phyloP scores from a whole-genome alignment of 1,140 invertebrate genomes.

The Heliconius hewitsoni region DNA sequence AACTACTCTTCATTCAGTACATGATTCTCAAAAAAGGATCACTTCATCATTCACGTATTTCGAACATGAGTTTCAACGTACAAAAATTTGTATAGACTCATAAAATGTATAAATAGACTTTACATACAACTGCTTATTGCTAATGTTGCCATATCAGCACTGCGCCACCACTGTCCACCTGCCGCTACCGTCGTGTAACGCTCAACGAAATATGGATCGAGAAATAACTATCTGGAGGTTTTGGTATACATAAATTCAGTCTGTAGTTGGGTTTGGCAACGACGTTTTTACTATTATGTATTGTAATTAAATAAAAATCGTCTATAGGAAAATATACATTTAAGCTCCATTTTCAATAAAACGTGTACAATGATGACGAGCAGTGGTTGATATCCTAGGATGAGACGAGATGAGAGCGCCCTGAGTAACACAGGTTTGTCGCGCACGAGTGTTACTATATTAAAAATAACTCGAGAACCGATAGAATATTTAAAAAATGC shows the following conservation, averaged over 20 bases:
- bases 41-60: slow-evolving; percentile 69
- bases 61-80: slow-evolving; percentile 76
- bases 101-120: slow-evolving; percentile 82
- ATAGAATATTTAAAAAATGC: slow-evolving; percentile 43
- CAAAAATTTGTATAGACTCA: slow-evolving; percentile 81
- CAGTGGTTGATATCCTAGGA: slow-evolving; percentile 31
- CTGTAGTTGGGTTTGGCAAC: slow-evolving; percentile 76
- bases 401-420: slow-evolving; percentile 34
- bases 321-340: slow-evolving; percentile 34
- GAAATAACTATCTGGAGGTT: slow-evolving; percentile 65
- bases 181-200: slow-evolving; percentile 17
- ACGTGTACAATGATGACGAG: slow-evolving; percentile 46
- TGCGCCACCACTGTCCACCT: slow-evolving; percentile 11
- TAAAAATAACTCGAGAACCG: slow-evolving; percentile 35
- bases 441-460: slow-evolving; percentile 29
- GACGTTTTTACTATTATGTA: slow-evolving; percentile 59
- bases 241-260: slow-evolving; percentile 78
- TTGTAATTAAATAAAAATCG: slow-evolving; percentile 46
- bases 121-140: slow-evolving; percentile 81
- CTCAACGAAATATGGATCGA: slow-evolving; percentile 54
- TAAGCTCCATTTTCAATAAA: slow-evolving; percentile 31
- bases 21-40: slow-evolving; percentile 81
- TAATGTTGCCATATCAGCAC: slow-evolving; percentile 58
- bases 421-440: slow-evolving; percentile 23
- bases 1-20: slow-evolving; percentile 78